These are phyloP conservation scores for Lucilia cuprina DNA, from an alignment of 1,140 invertebrate species.

Conservation along the genomic window DNA sequence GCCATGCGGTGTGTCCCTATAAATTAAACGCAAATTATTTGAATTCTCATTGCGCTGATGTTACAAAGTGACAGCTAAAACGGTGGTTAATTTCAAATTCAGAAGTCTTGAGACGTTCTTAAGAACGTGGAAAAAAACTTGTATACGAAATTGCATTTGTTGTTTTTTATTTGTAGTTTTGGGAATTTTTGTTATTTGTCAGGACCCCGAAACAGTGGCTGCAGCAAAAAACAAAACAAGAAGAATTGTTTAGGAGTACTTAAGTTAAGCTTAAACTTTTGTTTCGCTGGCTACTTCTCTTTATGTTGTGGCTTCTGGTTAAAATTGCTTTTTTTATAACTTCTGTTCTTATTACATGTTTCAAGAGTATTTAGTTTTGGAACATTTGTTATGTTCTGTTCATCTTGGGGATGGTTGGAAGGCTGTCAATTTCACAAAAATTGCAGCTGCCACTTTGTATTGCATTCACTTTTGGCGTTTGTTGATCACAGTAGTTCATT, in stretches of 20 bases:
- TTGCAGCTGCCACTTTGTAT: slow-evolving; percentile 30
- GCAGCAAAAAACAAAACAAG: not conserved
- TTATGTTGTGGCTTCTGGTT: not conserved
- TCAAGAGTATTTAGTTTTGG: not conserved
- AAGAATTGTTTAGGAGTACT: not conserved
- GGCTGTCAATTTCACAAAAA: slow-evolving; percentile 24
- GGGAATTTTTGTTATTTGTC: not conserved
- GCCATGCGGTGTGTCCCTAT: slow-evolving; percentile 9
- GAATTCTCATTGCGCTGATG: slow-evolving; percentile 9
- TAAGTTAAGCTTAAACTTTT: not conserved
- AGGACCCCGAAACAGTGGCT: slow-evolving; percentile 9
- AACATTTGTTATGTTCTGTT: not conserved
- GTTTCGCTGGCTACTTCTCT: not conserved
- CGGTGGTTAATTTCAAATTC: slow-evolving; percentile 18
- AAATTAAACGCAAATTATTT: slow-evolving; percentile 30
- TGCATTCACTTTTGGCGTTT: slow-evolving; percentile 3
- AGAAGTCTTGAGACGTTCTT: not conserved
- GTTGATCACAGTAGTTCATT: not conserved
- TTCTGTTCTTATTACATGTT: not conserved
- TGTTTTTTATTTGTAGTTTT: not conserved
- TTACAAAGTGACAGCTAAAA: slow-evolving; percentile 26
- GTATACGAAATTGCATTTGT: slow-evolving; percentile 1
- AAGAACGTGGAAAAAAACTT: not conserved
- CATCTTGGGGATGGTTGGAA: not conserved
- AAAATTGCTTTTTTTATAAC: not conserved